Conservation (phyloP, 92 coral and sea anemone species). For the Pocillopora meandrina region DNA sequence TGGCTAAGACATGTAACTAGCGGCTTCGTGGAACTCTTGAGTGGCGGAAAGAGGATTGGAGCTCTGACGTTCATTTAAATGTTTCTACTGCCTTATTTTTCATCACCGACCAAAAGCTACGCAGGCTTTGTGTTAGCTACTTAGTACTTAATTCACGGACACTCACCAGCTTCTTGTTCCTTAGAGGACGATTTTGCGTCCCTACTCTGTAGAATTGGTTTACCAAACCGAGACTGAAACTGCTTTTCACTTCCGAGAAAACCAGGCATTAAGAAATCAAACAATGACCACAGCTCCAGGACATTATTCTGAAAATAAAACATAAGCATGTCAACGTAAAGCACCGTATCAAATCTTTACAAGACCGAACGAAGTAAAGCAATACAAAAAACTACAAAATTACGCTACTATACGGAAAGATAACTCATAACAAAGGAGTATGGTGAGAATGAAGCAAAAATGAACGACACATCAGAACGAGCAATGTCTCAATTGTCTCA, state of each 20-base stretch:
- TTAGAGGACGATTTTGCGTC: slow-evolving; percentile 98
- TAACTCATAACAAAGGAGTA: background rate
- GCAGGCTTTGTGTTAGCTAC: too few relatives aligned
- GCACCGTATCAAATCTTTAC: background rate
- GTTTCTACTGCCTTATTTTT: too few relatives aligned
- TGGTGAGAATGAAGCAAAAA: too few relatives aligned
- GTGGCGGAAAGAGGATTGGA: too few relatives aligned
- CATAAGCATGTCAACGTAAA: background rate
- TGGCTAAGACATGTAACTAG: too few relatives aligned
- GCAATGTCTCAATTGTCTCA: too few relatives aligned
- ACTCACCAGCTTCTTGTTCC: slow-evolving; percentile 98
- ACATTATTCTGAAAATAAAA: slow-evolving; percentile 83
- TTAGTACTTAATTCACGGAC: too few relatives aligned
- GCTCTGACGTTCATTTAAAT: too few relatives aligned
- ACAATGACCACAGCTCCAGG: slow-evolving; percentile 95
- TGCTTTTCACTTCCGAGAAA: slow-evolving; percentile 97
- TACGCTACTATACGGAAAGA: background rate
- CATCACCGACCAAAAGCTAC: too few relatives aligned
- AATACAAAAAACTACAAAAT: background rate
- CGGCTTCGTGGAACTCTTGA: too few relatives aligned
- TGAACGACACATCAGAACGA: too few relatives aligned
- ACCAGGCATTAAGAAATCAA: slow-evolving; percentile 99
- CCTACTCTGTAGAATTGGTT: slow-evolving; percentile 95
- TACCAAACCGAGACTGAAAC: slow-evolving; percentile 97
- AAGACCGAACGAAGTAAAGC: background rate